Base-by-base conservation (phyloP, 1,140 invertebrate genomes). In the Drosophila ananassae region DNA sequence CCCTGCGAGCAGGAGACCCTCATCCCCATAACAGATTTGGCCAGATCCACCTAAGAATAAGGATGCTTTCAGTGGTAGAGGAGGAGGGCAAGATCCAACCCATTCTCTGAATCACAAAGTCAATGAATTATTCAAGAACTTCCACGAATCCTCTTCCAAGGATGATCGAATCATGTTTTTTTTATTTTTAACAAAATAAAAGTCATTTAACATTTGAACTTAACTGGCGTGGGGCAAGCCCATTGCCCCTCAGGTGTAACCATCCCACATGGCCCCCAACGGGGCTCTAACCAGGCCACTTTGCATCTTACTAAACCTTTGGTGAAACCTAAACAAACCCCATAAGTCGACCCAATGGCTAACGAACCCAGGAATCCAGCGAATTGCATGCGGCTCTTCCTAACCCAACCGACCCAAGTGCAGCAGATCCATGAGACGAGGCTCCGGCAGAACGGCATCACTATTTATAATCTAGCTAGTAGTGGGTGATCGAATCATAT, bases 401-500 rank as follows among this genome's bases (percentile, higher is more conserved):
- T 17, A 44, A 21, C 41, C 41, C 54, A 37, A 2, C 41, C 13
- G 39, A 13, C 39, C 39, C 39, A 2, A 21, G 41, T 44, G 41
- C 41, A 17, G 41, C 41, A 8, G 5, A 6, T 44, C 41, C 41
- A 44, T 44, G 13, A 2, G 32, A 51, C 39, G 28, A 10, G 9
- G 22, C 48, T 44, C 41, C 41, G 10, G 41, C 41, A 44, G 41
- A 44, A 8, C 41, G 41, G 41, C 41, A 21, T 22, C 3, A 10
- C 44, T 56, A 57, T 24, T 47, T 57, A 32, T 57, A 69, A 69
- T 30, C 34, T 71, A 71, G 52, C 34, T 39, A 37, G 10, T 69
- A 69, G 56, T 13, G 47, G 75, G 79, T 78, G 77, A 51, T 47
- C 7, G 46, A 62, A 58, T 62, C 62, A 77, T 53, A 60, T 76